Percentiles rank a stretch among this genome's conserved stretches.
These are phyloP conservation scores for Emydocephalus ijimae DNA, from an alignment of 2,113 vertebrate genomes.

Conservation along the genomic window DNA sequence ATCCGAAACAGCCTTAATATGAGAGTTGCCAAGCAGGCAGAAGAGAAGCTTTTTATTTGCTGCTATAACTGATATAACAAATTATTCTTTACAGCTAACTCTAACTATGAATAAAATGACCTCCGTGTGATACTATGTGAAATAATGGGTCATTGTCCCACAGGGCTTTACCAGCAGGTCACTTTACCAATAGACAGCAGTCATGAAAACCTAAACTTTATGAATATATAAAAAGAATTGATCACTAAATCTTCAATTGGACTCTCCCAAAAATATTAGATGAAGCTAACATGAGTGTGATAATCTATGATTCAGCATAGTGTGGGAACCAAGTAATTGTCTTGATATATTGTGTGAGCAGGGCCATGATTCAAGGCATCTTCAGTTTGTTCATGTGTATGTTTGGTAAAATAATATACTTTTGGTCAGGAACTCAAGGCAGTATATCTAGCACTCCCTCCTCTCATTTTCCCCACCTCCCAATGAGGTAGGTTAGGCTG, in stretches of 20 bases:
- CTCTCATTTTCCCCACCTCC: neutral
- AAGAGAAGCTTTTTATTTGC: neutral
- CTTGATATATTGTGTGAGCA: neutral
- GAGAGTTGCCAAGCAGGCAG: neutral
- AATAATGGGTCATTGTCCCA: neutral
- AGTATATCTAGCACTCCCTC: neutral
- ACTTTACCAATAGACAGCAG: neutral
- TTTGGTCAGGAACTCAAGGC: neutral
- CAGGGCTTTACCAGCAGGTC: neutral
- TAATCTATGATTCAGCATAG: neutral
- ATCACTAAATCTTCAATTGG: neutral
- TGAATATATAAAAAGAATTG: neutral
- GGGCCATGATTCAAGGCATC: neutral
- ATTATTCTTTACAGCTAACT: neutral
- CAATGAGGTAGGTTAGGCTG: neutral
- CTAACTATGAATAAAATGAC: neutral
- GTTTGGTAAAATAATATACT: neutral
- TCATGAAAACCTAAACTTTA: neutral
- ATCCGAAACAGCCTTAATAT: neutral
- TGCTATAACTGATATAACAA: neutral
- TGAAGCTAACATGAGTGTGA: neutral
- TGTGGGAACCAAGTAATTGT: neutral
- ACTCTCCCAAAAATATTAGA: neutral
- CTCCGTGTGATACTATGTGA: neutral
- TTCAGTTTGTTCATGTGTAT: neutral